Evolutionary conservation across 2,888 invertebrate species (phyloP), one percentile per base, ranked within the genome.

Genomic region (Polylopha cassiicola): DNA sequence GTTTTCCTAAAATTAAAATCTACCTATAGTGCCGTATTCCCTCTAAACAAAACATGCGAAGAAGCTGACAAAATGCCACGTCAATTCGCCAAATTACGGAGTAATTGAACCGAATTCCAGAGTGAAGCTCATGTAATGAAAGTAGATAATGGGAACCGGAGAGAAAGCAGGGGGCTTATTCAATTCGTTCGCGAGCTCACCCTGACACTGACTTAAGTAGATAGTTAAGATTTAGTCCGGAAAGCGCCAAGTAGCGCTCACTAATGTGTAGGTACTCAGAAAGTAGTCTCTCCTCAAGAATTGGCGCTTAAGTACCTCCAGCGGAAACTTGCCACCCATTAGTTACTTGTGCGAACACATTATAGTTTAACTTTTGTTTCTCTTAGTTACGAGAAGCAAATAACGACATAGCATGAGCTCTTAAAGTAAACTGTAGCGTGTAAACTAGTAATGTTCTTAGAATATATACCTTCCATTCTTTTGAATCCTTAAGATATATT

Each of bases 61-160:
- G 76, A 79, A 79, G 73, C 78, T 73, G 69, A 75, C 67, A 74
- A 74, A 79, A 77, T 73, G 72, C 76, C 68, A 65, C 65, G 67
- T 72, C 77, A 72, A 78, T 77, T 74, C 71, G 65, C 67, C 66
- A 73, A 79, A 79, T 79, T 77, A 75, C 71, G 56, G 58, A 67
- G 75, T 78, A 79, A 80, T 79, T 77, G 77, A 78, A 77, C 73
- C 68, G 65, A 78, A 76, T 74, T 77, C 73, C 72, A 62, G 66
- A 70, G 70, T 70, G 76, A 77, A 77, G 77, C 73, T 73, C 70
- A 63, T 70, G 67, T 76, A 77, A 80, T 79, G 76, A 78, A 80
- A 75, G 71, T 65, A 75, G 73, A 77, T 77, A 75, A 78, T 76
- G 69, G 65, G 62, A 66, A 65, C 60, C 57, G 64, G 55, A 52